Evolutionary conservation across 1,140 invertebrate species (phyloP), one percentile per base, ranked within the genome.

Genomic region (Rhopalosiphum padi): DNA sequence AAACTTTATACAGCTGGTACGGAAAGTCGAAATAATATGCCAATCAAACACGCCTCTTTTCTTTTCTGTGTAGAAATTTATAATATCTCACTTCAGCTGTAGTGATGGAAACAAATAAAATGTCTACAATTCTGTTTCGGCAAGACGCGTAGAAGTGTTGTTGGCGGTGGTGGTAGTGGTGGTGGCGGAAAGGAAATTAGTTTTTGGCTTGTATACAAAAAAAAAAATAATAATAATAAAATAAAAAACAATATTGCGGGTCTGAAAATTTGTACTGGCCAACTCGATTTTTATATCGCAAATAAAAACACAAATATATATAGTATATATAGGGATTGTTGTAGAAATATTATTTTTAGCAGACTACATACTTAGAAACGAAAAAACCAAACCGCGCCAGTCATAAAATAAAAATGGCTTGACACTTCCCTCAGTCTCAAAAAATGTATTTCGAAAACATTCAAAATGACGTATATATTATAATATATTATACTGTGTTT

Each of bases 401-500:
- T 43, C 53, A 30, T 68, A 83, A 83, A 82, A 35, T 92, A 83
- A 93, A 86, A 93, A 93, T 86, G 91, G 91, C 91, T 93, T 55
- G 91, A 93, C 91, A 93, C 91, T 93, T 93, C 91, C 91, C 82
- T 93, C 91, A 93, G 91, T 93, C 91, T 93, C 91, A 93, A 93
- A 93, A 93, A 93, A 93, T 93, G 53, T 93, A 93, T 93, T 55
- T 53, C 91, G 77, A 91, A 91, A 92, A 91, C 37, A 91, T 88
- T 85, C 83, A 85, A 41, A 43, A 41, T 41, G 23, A 83, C 23
- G 18, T 43, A 43, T 43, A 55, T 90, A 55, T 90, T 60, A 46
- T 55, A 11, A 77, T 55, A 37, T 37, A 82, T 48, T 37, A 82
- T 48, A 48, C 30, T 82, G n/a, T 22, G n/a, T 91, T 82, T 91